Evolutionary conservation across 2,113 vertebrate species (phyloP).

Genomic region (Myotis yumanensis): DNA sequence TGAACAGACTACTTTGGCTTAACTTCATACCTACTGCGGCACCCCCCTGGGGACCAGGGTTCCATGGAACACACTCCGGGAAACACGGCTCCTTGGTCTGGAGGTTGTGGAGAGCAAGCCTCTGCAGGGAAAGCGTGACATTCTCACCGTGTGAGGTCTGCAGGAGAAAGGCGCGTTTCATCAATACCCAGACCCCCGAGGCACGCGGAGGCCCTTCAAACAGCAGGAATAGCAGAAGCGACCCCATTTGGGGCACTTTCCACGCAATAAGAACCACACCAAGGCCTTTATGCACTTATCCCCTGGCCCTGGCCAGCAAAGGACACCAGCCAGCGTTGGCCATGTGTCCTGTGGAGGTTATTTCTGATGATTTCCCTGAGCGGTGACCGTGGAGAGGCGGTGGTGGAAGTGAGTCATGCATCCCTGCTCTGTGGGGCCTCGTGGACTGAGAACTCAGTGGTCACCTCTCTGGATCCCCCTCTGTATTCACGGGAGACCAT

Average conservation of each 20-base stretch:
- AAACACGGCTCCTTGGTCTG: accelerated
- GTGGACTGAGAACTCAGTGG: background rate
- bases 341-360: background rate
- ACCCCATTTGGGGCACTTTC: background rate
- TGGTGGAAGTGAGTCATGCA: too few species aligned
- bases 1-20: background rate
- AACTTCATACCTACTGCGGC: too few species aligned
- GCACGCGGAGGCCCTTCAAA: background rate
- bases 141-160: background rate
- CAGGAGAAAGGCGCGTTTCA: background rate
- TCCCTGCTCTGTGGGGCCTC: background rate
- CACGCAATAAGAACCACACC: background rate
- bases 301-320: background rate
- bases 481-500: accelerated
- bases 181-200: too few species aligned
- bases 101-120: accelerated
- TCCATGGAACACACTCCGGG: background rate
- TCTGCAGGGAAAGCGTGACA: accelerated
- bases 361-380: background rate
- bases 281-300: background rate
- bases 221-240: background rate
- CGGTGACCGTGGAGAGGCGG: background rate
- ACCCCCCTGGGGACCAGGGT: background rate
- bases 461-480: background rate
- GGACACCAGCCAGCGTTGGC: background rate